These are phyloP conservation scores for Pangasius djambal DNA, from an alignment of 2,797 vertebrate genomes.

Conservation along the genomic window DNA sequence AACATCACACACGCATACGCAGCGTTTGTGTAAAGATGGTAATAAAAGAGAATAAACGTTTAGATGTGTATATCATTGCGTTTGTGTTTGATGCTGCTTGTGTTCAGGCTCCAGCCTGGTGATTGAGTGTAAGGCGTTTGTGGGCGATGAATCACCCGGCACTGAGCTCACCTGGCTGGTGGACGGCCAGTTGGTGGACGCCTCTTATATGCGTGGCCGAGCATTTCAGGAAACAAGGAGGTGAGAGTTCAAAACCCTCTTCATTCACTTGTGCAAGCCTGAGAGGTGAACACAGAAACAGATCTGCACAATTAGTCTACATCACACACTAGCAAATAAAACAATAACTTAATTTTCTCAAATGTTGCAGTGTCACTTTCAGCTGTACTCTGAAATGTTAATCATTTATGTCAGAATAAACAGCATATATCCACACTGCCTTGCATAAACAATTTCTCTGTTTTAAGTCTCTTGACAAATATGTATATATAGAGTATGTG, in stretches of 20 bases:
- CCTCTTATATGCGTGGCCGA: constrained; percentile 71
- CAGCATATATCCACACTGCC: background rate
- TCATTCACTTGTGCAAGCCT: background rate
- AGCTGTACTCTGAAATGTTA: background rate
- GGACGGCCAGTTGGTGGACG: constrained; percentile 70
- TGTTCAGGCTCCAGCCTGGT: constrained; percentile 80
- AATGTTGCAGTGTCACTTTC: background rate
- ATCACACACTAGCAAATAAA: background rate
- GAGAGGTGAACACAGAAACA: background rate
- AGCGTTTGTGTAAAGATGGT: background rate
- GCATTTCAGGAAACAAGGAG: constrained; percentile 71
- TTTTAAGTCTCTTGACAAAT: too few relatives aligned
- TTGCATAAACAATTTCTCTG: background rate
- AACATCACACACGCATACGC: too few relatives aligned
- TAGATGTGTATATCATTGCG: background rate
- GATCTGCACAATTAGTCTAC: background rate
- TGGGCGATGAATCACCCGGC: constrained; percentile 65
- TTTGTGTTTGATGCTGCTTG: constrained; percentile 14
- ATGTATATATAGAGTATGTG: background rate
- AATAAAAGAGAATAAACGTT: too few relatives aligned
- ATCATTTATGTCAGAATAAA: background rate
- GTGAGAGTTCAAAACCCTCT: constrained; percentile 67
- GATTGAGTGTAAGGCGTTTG: constrained; percentile 81
- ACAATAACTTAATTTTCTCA: background rate
- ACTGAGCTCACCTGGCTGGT: constrained; percentile 83